These are phyloP conservation scores for Proisotoma minuta DNA, from an alignment of 2,888 invertebrate species.

Conservation along the genomic window DNA sequence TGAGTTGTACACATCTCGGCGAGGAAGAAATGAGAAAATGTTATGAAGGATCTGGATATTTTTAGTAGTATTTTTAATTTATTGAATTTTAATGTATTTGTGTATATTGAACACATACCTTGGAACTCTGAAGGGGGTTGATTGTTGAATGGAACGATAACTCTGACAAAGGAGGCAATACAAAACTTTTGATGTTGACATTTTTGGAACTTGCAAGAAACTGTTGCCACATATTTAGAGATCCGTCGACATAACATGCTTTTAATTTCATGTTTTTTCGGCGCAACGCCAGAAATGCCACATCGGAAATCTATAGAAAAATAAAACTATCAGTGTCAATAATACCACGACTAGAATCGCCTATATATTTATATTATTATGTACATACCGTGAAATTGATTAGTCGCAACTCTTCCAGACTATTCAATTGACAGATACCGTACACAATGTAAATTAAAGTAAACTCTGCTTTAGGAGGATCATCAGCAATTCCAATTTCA, in stretches of 20 bases:
- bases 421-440: slow-evolving; percentile 20
- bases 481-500: slow-evolving; percentile 20
- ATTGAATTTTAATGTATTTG: too few species aligned
- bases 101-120: too few species aligned
- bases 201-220: slow-evolving; percentile 14
- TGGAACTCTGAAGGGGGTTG: neutral
- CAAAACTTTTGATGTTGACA: slow-evolving; percentile 24
- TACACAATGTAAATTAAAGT: slow-evolving; percentile 22
- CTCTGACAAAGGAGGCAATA: slow-evolving; percentile 21
- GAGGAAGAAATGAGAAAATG: slow-evolving; percentile 16
- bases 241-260: slow-evolving; percentile 18
- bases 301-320: slow-evolving; percentile 24
- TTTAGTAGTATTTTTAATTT: too few species aligned
- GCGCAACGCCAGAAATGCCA: slow-evolving; percentile 21
- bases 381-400: slow-evolving; percentile 20
- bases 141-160: neutral
- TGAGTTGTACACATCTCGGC: slow-evolving; percentile 10
- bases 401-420: slow-evolving; percentile 15
- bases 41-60: slow-evolving; percentile 19
- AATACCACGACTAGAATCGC: neutral
- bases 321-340: neutral
- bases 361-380: neutral
- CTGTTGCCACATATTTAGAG: slow-evolving; percentile 18
- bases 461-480: slow-evolving; percentile 11
- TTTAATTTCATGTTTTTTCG: slow-evolving; percentile 13